Evolutionary conservation across 92 coral and sea anemone species (phyloP), one percentile per base, ranked within the genome.

Genomic region (Zoanthus solanderi): DNA sequence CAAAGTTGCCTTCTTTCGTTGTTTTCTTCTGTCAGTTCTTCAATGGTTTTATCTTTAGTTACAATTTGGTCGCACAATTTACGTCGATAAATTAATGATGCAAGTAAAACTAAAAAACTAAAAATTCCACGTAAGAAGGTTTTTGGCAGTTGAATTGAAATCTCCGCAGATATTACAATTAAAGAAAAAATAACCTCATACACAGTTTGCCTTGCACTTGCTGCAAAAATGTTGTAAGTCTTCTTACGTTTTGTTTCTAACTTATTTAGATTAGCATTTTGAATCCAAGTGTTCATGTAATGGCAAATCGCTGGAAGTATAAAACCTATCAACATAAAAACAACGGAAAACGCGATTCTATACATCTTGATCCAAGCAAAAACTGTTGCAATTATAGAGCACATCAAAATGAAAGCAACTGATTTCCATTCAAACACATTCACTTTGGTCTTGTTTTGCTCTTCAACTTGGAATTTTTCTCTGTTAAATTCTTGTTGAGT

Each of bases 1-100:
- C 90, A 83, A 5, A 88, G 92, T 50, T 84, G 89, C 58, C 75
- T 88, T 65, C 87, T 85, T 65, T 88, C 87, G 6, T 53, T 82
- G 16, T 78, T 84, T 57, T 88, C 88, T 46, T 66, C 84, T 86
- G 67, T 65, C 32, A 88, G 81, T 28, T 91, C 94, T 32, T 78
- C 84, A 32, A 87, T 87, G 5, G 68, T 83, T 48, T 88, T 72
- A 32, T 76, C 67, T 84, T 83, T 73, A 61, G 87, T 53, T 45
- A 66, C 14, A 56, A 90, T 82, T 45, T 82, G 84, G 16, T 75
- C 66, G 74, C 45, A 53, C 46, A 90, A 45, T 60, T 69, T 88
- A 5, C 92, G 89, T 46, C 87, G 66, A 78, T 88, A 75, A 30
- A 84, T 54, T 52, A 79, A 47, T 16, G 87, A 71, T 34, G 89